These are phyloP conservation scores for Helicorthomorpha holstii DNA, from an alignment of 1,140 invertebrate species.

Conservation along the genomic window DNA sequence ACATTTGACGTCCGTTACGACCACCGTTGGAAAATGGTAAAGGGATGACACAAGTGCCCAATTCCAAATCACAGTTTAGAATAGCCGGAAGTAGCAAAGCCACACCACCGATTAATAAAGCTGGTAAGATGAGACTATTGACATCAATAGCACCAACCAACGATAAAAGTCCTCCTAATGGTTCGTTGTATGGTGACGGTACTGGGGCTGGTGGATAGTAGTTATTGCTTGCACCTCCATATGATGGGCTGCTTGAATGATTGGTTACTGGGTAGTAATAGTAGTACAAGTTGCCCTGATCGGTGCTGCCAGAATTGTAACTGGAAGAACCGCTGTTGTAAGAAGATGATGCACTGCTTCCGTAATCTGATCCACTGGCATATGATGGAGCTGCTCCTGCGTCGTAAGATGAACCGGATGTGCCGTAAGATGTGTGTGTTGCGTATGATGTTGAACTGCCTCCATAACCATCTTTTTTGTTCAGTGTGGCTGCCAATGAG, in stretches of 20 bases:
- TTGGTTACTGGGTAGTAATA: no score
- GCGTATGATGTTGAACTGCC: neutral
- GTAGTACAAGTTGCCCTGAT: no score
- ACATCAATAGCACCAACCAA: slow-evolving; percentile 1
- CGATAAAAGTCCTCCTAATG: neutral
- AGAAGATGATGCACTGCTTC: neutral
- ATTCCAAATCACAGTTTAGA: slow-evolving; percentile 3
- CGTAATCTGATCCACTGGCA: neutral
- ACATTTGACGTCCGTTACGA: neutral
- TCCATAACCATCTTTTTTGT: slow-evolving; percentile 1
- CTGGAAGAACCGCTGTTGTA: neutral
- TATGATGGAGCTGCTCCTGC: neutral
- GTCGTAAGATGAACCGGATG: neutral
- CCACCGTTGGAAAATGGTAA: neutral
- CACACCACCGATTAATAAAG: slow-evolving; percentile 4
- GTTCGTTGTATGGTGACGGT: neutral
- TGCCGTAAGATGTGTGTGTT: neutral
- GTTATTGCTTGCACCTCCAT: neutral
- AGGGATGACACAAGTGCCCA: slow-evolving; percentile 2
- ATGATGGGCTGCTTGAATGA: no score
- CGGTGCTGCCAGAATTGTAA: neutral
- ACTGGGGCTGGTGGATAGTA: neutral
- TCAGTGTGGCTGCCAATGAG: neutral
- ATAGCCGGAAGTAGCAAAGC: slow-evolving; percentile 3
- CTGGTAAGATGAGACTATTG: slow-evolving; percentile 5